These are phyloP conservation scores for Agrilus mali DNA, from an alignment of 2,888 invertebrate species.

Conservation along the genomic window DNA sequence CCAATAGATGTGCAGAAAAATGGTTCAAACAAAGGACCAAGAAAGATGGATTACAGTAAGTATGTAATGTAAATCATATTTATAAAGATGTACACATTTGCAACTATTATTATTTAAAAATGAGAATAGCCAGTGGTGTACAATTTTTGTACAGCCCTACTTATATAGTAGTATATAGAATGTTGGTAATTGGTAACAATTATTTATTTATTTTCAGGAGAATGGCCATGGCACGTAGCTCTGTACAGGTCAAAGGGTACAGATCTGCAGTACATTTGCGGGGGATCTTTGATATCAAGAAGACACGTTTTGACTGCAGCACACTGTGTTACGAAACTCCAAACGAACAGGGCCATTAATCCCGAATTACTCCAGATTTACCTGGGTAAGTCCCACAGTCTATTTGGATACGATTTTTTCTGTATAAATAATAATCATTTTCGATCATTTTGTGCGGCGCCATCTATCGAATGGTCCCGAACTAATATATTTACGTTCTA, in stretches of 20 bases:
- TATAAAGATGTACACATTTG: too few species aligned
- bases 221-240: slow-evolving; percentile 60
- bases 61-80: too few species aligned
- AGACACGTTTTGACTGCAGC: slow-evolving; percentile 49
- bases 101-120: too few species aligned
- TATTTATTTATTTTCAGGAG: slow-evolving; percentile 41
- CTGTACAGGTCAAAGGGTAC: slow-evolving; percentile 36
- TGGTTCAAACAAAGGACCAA: too few species aligned
- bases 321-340: slow-evolving; percentile 44
- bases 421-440: too few species aligned
- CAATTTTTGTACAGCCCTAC: too few species aligned
- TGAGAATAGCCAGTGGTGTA: too few species aligned
- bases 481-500: too few species aligned
- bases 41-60: too few species aligned
- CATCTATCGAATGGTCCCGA: not conserved
- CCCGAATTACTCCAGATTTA: slow-evolving; percentile 26
- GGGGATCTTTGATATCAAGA: slow-evolving; percentile 46
- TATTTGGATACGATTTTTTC: too few species aligned
- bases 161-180: slow-evolving; percentile 33
- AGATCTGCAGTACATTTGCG: slow-evolving; percentile 46
- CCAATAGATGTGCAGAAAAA: too few species aligned
- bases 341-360: slow-evolving; percentile 22
- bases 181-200: slow-evolving; percentile 25
- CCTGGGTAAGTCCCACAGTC: slow-evolving; percentile 24
- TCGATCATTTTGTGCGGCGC: not conserved